Evolutionary conservation across 1,140 invertebrate species (phyloP), one percentile per base, ranked within the genome.

Genomic region (Maniola jurtina): DNA sequence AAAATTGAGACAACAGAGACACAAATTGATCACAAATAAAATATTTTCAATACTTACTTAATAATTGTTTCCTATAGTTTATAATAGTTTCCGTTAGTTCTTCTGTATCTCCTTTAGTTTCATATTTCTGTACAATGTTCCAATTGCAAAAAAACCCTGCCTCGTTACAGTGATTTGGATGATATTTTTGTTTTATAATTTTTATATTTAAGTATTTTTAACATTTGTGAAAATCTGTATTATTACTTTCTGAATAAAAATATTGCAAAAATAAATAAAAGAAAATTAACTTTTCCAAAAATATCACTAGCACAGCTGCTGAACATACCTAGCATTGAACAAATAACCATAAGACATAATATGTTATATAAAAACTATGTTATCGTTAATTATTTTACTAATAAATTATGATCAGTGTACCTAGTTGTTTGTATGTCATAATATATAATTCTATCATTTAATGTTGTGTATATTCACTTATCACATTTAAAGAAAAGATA

Each of bases 301-400:
- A 50, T 14, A 50, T 16, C 15, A 50, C n/a, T 7, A 14, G 47
- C n/a, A 16, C 7, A 2, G 47, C 47, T 50, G 47, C 47, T 50
- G 15, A 50, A 15, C 7, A 50, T 50, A n/a, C n/a, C n/a, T 50
- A n/a, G n/a, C n/a, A 50, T 50, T 50, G 47, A 50, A 50, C 47
- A 50, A 50, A 50, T 10, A 42, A 42, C 13, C 13, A 42, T 42
- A 42, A 42, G 40, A 2, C 40, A 10, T 42, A 42, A n/a, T 13
- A 25, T n/a, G n/a, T n/a, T n/a, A n/a, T n/a, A 25, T 42, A 42
- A 5, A 13, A 9, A 10, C 9, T 42, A 42, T 42, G 1, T 13
- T 42, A 10, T 42, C 8, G 1, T n/a, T n/a, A n/a, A n/a, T n/a
- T n/a, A n/a, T n/a, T 42, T 42, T 42, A 42, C 13, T 42, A 42